Base-by-base conservation (phyloP, 2,888 invertebrate species). In the Drosophila engyochracea region DNA sequence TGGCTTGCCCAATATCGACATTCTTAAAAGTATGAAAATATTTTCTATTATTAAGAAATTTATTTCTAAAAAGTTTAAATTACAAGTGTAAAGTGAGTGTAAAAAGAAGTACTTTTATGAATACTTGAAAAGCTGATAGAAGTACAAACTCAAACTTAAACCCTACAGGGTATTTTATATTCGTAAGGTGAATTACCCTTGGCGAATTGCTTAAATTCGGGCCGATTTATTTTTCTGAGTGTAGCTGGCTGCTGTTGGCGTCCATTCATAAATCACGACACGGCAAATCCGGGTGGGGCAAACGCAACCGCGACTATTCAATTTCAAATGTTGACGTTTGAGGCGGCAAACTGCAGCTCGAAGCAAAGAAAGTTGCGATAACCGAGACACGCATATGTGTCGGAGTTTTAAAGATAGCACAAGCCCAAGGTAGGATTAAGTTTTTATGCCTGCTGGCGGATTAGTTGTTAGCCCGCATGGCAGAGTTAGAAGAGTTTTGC, bases 221-320 rank as follows among this genome's bases (percentile, higher is more conserved):
- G n/a, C 2, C 2, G 22, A 12, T 7, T 9, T 9, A 1, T 30
- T 51, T 51, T 57, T 28, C 14, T 2, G 14, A 47, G 47, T 54
- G 35, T 31, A 19, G 33, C 33, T 52, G 68, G 47, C 66, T 60
- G 62, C 59, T 47, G 64, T 53, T 65, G 9, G 6, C 28, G 28
- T 68, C 47, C 25, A 47, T 71, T 76, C 72, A 76, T 76, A 76
- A 76, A 72, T 76, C 71, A 67, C 64, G 76, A 61, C 76, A 66
- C 52, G 62, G 65, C 59, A n/a, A 55, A 31, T 25, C 39, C 35
- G 41, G 44, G 33, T 33, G 33, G 62, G 52, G 39, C 53, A 64
- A 58, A 87, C 90, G 86, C 83, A 87, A 87, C 88, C 83, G 74
- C 88, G 89, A 89, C 82, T 84, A 85, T 87, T 87, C 85, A 89